These are phyloP conservation scores for Rhineura floridana DNA, from an alignment of 2,113 vertebrate genomes.

Conservation along the genomic window DNA sequence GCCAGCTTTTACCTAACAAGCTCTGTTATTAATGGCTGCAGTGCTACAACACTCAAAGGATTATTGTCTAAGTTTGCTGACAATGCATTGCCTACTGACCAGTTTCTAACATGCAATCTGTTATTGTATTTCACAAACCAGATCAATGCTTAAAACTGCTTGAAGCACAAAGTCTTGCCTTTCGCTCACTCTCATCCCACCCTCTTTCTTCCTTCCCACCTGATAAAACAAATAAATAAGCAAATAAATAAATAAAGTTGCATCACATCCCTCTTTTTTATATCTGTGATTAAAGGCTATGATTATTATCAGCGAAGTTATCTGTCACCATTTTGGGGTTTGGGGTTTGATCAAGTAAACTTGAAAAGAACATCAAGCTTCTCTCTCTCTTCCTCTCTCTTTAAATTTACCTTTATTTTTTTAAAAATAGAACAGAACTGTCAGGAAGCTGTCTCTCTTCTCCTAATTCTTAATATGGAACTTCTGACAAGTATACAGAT, in stretches of 20 bases:
- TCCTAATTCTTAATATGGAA: conserved; percentile 75
- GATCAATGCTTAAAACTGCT: conserved; percentile 74
- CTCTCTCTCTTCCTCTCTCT: neutral
- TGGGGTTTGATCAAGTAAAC: conserved; percentile 78
- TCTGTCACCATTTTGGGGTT: conserved; percentile 70
- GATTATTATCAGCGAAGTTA: conserved; percentile 76
- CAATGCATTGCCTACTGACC: conserved; percentile 72
- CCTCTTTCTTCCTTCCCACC: conserved; percentile 25
- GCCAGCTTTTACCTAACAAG: conserved; percentile 79
- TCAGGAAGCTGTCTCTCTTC: conserved; percentile 74
- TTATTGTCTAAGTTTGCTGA: conserved; percentile 77
- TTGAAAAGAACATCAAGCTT: conserved; percentile 77
- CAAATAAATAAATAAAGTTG: conserved; percentile 47
- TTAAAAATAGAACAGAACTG: conserved; percentile 68
- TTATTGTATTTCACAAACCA: conserved; percentile 71
- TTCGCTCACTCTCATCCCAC: conserved; percentile 42
- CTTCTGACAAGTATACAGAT: conserved; percentile 81
- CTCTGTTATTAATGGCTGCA: conserved; percentile 72
- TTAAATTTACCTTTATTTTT: conserved; percentile 71
- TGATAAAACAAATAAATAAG: neutral
- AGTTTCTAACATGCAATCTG: conserved; percentile 74
- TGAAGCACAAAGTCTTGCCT: conserved; percentile 57
- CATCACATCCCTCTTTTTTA: conserved; percentile 43
- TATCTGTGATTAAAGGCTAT: conserved; percentile 77
- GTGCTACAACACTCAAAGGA: conserved; percentile 67